Evolutionary conservation across 2,113 vertebrate genomes (phyloP).

Genomic region (Rhynchopsitta pachyrhyncha): DNA sequence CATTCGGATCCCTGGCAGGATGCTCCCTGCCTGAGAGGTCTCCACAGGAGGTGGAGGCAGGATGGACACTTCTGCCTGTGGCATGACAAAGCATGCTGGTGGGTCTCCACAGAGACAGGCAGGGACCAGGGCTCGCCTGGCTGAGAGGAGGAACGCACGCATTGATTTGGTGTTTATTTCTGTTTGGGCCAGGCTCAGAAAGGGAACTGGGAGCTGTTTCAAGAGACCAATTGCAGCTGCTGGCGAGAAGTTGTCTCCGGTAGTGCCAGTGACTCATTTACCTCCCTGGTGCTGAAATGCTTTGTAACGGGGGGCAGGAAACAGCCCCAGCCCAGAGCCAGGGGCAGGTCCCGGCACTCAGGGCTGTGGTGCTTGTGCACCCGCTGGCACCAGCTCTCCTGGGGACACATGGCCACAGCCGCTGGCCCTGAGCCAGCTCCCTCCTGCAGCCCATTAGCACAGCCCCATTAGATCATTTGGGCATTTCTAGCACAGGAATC

Average conservation of each 20-base stretch:
- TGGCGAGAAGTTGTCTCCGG: neutral
- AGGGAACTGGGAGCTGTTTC: constrained; percentile 17
- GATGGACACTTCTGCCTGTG: rapidly evolving
- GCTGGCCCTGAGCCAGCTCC: neutral
- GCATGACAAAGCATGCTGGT: neutral
- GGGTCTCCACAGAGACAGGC: neutral
- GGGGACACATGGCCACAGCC: neutral
- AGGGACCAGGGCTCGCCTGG: rapidly evolving
- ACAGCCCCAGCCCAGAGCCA: neutral
- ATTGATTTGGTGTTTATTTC: neutral
- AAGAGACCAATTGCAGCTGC: constrained; percentile 28
- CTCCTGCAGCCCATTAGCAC: neutral
- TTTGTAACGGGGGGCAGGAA: neutral
- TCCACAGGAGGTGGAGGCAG: neutral
- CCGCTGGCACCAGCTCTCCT: neutral
- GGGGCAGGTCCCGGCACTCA: rapidly evolving
- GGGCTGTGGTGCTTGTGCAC: neutral
- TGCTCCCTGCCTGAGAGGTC: neutral
- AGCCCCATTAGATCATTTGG: neutral
- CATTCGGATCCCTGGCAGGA: rapidly evolving
- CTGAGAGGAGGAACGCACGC: neutral
- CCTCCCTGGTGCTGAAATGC: neutral
- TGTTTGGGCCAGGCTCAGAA: constrained; percentile 7
- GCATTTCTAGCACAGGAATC: rapidly evolving
- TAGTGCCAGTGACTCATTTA: neutral